Base-by-base conservation (phyloP, 2,797 vertebrate species). In the Eutrigla gurnardus region DNA sequence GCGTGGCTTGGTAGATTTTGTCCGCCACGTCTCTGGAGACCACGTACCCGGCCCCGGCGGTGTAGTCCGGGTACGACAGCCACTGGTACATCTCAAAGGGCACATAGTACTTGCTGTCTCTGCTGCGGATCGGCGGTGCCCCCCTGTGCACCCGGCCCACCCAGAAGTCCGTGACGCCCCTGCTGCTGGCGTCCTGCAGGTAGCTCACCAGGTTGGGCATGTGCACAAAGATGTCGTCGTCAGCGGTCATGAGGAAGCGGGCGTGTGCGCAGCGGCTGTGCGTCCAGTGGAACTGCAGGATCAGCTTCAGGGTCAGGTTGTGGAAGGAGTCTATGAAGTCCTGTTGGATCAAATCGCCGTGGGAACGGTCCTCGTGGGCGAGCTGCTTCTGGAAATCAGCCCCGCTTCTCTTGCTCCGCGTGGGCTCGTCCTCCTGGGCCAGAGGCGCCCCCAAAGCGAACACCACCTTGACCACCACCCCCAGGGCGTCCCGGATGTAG, bases 161-260 rank as follows among this genome's bases (percentile, higher is more conserved):
- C 98, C 98, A 99, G 68, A 99, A 93, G 86, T 97, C 94, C 0
- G 91, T 94, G 68, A 91, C 88, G 0, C 93, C 94, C 7, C 83
- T 88, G 73, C 78, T 83, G 85, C 89, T 91, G 78, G 94, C 50
- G 39, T 88, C 91, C 89, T 93, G 95, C 81, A 99, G 95, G 92
- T 99, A 98, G 39, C 77, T 90, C 60, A 97, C 94, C 42, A 99
- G 92, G 88, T 99, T 99, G 83, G 97, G 97, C 94, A 96, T 96
- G 85, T 99, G 98, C 57, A 99, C 92, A 67, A 99, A 99, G 86
- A 99, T 95, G 84, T 99, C 98, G 0, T 99, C 97, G 14, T 99
- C 98, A 0, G 97, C 96, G 1, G 96, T 96, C 97, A 99, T 99
- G 72, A 99, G 88, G 87, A 99, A 99, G 75, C 86, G 96, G 69